Percentiles rank a stretch among this genome's conserved stretches.
Evolutionary conservation across 2,113 vertebrate genomes (phyloP).

Genomic region (Mustela lutreola): DNA sequence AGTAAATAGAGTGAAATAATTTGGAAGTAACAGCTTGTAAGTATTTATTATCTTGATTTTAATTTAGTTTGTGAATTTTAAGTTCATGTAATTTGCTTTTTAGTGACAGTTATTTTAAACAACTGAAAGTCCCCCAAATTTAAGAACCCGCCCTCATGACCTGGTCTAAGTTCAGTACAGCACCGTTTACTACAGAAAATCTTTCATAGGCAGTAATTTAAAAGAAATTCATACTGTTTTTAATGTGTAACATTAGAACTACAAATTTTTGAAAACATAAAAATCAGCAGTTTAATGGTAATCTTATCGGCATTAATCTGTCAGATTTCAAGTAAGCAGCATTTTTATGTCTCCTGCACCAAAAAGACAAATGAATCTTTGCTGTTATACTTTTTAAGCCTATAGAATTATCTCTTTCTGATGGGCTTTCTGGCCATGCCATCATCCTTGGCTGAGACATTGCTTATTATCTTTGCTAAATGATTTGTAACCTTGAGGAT

Average conservation of each 20-base stretch:
- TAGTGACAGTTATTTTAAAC: not conserved
- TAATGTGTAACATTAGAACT: not conserved
- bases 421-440: not conserved
- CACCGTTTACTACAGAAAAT: not conserved
- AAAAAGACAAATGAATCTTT: not conserved
- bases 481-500: constrained; percentile 41
- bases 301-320: not conserved
- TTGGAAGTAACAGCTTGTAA: not conserved
- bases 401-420: not conserved
- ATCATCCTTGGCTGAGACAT: not conserved
- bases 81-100: not conserved
- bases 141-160: not conserved
- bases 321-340: constrained; percentile 19
- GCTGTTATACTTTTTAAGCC: not conserved
- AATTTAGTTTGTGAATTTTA: not conserved
- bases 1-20: not conserved
- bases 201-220: not conserved
- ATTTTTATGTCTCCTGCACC: not conserved
- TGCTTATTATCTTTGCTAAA: constrained; percentile 29
- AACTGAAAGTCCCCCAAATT: not conserved
- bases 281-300: not conserved
- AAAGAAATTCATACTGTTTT: not conserved
- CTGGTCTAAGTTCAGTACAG: not conserved
- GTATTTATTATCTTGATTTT: not conserved
- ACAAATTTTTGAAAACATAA: constrained; percentile 37